Conservation (phyloP, 2,113 vertebrate species). For the Campylomormyrus tamandua region DNA sequence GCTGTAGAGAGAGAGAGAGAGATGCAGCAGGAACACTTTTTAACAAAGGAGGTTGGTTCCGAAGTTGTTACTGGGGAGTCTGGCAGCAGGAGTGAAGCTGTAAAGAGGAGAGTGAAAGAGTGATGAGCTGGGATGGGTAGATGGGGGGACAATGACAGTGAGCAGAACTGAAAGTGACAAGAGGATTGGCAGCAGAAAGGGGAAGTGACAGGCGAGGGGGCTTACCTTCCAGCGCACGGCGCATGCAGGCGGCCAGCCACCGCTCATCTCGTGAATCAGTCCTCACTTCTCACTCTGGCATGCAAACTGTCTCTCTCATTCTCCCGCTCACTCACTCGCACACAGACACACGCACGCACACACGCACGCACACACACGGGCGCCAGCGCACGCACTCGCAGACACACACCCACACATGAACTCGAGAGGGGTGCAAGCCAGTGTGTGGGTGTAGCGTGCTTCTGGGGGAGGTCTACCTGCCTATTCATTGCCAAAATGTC, state of each 20-base stretch:
- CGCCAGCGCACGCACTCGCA: background rate
- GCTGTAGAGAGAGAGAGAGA: slow-evolving; percentile 4
- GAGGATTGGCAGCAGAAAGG: slow-evolving; percentile 31
- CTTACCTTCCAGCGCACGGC: slow-evolving; percentile 42
- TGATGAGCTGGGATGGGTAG: slow-evolving; percentile 26
- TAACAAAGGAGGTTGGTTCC: slow-evolving; percentile 50
- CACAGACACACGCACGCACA: background rate
- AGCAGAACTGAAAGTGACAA: slow-evolving; percentile 42
- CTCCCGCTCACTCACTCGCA: slow-evolving; percentile 29
- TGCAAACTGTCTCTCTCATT: slow-evolving; percentile 30
- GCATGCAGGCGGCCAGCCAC: slow-evolving; percentile 21
- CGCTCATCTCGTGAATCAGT: slow-evolving; percentile 38
- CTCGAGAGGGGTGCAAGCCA: slow-evolving; percentile 26
- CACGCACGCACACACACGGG: slow-evolving; percentile 19
- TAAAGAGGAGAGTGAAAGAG: slow-evolving; percentile 26
- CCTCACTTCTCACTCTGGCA: slow-evolving; percentile 47
- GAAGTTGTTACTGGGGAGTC: slow-evolving; percentile 33
- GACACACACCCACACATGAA: slow-evolving; percentile 40
- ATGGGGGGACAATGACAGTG: slow-evolving; percentile 1
- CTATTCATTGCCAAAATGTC: slow-evolving; percentile 8
- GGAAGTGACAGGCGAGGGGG: slow-evolving; percentile 44
- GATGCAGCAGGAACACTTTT: slow-evolving; percentile 30
- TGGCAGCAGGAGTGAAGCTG: background rate
- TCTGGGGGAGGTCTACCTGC: slow-evolving; percentile 19
- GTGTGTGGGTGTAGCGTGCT: slow-evolving; percentile 36